These are phyloP conservation scores for Hirtodrosophila duncani DNA, from an alignment of 2,888 invertebrate genomes.

Conservation along the genomic window DNA sequence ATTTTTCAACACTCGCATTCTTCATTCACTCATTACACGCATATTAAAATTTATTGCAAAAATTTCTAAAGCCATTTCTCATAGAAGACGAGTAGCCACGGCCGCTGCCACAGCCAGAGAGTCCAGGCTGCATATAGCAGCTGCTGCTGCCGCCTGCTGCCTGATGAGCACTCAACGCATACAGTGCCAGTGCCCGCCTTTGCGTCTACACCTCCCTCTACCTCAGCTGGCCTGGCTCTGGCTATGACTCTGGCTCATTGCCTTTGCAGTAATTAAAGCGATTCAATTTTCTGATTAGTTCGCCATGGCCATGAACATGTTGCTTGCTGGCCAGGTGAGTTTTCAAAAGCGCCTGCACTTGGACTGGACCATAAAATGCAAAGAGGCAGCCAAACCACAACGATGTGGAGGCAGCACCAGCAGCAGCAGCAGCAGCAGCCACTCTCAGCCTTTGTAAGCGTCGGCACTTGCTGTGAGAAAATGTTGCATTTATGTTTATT, in stretches of 20 bases:
- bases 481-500: constrained; percentile 33
- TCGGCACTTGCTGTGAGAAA: constrained; percentile 38
- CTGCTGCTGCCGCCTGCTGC: constrained; percentile 14
- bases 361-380: constrained; percentile 58
- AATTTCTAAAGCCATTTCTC: constrained; percentile 67
- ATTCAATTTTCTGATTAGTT: constrained; percentile 78
- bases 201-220: constrained; percentile 1
- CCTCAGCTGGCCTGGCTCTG: constrained; percentile 19
- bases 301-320: constrained; percentile 69
- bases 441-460: not conserved
- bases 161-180: constrained; percentile 45
- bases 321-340: constrained; percentile 40
- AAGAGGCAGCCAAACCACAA: constrained; percentile 39
- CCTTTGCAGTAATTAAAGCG: constrained; percentile 78
- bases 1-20: too few relatives aligned
- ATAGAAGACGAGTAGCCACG: constrained; percentile 63
- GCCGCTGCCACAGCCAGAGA: constrained; percentile 1
- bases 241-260: too few relatives aligned
- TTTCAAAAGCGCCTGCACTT: constrained; percentile 16
- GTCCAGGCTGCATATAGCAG: constrained; percentile 31
- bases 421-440: not conserved
- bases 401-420: constrained; percentile 17
- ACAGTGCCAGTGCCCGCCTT: constrained; percentile 16
- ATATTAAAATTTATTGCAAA: constrained; percentile 72
- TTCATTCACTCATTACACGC: constrained; percentile 69